These are phyloP conservation scores for Anadara kagoshimensis DNA, from an alignment of 1,140 invertebrate species.

Conservation along the genomic window DNA sequence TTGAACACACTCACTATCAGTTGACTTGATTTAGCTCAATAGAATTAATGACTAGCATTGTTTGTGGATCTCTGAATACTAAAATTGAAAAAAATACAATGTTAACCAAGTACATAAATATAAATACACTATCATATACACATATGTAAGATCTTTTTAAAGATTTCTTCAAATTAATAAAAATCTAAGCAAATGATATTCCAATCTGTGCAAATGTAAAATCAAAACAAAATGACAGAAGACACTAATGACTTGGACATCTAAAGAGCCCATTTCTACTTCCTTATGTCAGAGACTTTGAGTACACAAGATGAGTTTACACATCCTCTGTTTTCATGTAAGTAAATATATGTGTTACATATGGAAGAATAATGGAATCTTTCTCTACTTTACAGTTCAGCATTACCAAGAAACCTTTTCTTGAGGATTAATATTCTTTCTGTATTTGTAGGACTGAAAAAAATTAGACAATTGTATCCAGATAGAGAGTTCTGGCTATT, in stretches of 20 bases:
- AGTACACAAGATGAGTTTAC: no score
- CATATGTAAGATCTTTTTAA: neutral
- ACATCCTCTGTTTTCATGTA: no score
- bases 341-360: no score
- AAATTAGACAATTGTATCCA: no score
- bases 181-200: neutral
- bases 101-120: neutral
- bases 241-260: neutral
- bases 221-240: neutral
- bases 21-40: slow-evolving; percentile 1
- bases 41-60: slow-evolving; percentile 4
- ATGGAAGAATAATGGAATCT: no score
- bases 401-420: no score
- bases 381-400: no score
- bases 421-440: no score
- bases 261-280: neutral
- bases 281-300: no score
- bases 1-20: neutral
- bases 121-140: neutral
- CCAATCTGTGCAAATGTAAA: neutral
- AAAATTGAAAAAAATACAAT: neutral
- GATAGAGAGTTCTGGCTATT: no score
- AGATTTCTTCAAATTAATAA: neutral
- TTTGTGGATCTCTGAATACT: slow-evolving; percentile 1
- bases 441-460: no score